phyloP scores from a whole-genome alignment of 2,888 invertebrate genomes.

The Steinernema hermaphroditum region DNA sequence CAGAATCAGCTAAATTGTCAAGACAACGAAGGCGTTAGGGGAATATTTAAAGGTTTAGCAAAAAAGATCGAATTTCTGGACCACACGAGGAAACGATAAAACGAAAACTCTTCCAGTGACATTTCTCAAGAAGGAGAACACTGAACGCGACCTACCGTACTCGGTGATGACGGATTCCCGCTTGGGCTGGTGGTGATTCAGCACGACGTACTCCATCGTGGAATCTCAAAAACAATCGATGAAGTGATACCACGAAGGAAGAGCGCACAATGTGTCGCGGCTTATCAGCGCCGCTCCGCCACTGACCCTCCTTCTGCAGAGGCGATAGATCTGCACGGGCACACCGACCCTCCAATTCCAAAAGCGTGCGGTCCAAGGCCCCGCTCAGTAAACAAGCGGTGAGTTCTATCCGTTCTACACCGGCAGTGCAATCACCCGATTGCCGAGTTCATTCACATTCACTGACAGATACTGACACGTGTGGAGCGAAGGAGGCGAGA shows the following conservation, averaged over 20 bases:
- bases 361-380: too few relatives aligned
- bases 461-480: conserved; percentile 13
- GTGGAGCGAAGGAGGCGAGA: not conserved
- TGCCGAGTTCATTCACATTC: conserved; percentile 15
- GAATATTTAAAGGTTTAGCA: too few relatives aligned
- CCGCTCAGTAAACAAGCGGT: too few relatives aligned
- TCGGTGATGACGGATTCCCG: not conserved
- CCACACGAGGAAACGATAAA: too few relatives aligned
- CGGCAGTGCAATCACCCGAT: conserved; percentile 13
- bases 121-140: not conserved
- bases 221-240: conserved; percentile 16
- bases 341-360: not conserved
- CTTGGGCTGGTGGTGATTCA: not conserved
- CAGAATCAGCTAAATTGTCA: too few relatives aligned
- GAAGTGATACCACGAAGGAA: not conserved
- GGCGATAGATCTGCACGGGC: not conserved
- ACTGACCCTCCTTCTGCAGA: not conserved
- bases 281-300: conserved; percentile 5
- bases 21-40: too few relatives aligned
- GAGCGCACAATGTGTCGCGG: conserved; percentile 1
- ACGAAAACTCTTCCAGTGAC: not conserved
- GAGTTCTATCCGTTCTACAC: not conserved
- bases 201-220: not conserved
- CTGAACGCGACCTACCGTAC: not conserved
- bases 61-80: too few relatives aligned